These are phyloP conservation scores for Nemurella pictetii DNA, from an alignment of 2,888 invertebrate genomes.

Conservation along the genomic window DNA sequence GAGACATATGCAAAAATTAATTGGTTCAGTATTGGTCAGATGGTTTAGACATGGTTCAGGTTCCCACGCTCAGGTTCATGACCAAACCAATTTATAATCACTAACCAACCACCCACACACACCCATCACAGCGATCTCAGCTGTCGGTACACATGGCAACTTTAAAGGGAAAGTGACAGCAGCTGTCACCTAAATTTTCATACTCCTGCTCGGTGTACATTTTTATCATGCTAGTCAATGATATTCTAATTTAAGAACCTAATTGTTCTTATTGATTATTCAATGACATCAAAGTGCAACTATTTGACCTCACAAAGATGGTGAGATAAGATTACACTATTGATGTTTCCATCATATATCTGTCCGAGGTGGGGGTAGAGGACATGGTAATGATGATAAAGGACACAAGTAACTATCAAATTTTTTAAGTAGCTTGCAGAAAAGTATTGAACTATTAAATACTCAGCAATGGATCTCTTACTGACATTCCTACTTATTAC, in stretches of 20 bases:
- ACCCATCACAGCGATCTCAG: no score
- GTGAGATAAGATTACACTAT: slow-evolving; percentile 1
- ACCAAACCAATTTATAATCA: no score
- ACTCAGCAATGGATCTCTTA: slow-evolving; percentile 18
- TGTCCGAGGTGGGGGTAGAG: neutral
- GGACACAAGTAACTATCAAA: neutral
- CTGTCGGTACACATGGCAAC: slow-evolving; percentile 3
- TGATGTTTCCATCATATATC: slow-evolving; percentile 37
- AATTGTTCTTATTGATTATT: neutral
- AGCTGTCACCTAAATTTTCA: neutral
- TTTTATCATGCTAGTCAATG: neutral
- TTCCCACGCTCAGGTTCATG: no score
- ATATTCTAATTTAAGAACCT: neutral
- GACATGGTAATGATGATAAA: no score
- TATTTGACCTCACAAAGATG: neutral
- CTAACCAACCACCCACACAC: no score
- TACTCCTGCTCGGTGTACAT: neutral
- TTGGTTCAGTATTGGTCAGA: no score
- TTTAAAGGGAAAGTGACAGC: neutral
- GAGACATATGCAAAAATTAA: no score
- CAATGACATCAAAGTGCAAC: neutral
- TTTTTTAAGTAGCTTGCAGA: neutral
- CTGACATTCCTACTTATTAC: slow-evolving; percentile 7
- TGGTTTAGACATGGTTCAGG: no score
- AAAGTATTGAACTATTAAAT: neutral